Conservation (phyloP, 2,888 invertebrate species). For the Seira musarum region DNA sequence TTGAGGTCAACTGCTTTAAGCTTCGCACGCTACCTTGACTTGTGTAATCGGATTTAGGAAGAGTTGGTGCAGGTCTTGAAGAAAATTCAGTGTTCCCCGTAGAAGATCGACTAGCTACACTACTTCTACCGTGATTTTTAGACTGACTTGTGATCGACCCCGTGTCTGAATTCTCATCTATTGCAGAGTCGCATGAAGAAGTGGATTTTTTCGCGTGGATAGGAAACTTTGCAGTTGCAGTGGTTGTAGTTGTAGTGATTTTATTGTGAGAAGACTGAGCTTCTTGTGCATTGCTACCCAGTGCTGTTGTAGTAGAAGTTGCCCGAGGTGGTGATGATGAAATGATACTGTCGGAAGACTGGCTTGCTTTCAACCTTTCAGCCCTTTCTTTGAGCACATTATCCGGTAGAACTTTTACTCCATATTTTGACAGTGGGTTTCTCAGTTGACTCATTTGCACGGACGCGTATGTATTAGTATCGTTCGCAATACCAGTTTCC, state of each 20-base stretch:
- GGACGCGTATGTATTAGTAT: slow-evolving; percentile 7
- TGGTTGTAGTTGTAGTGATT: neutral
- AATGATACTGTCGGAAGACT: neutral
- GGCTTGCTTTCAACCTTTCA: slow-evolving; percentile 52
- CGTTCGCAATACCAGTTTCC: too few relatives aligned
- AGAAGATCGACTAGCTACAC: neutral
- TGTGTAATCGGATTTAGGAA: slow-evolving; percentile 56
- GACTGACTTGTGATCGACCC: slow-evolving; percentile 46
- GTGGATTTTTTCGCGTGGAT: slow-evolving; percentile 39
- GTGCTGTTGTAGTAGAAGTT: slow-evolving; percentile 13
- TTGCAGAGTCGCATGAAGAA: slow-evolving; percentile 14
- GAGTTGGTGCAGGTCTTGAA: slow-evolving; percentile 53
- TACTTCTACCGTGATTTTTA: slow-evolving; percentile 17
- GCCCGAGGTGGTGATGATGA: neutral
- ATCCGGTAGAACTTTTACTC: slow-evolving; percentile 69
- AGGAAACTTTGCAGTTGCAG: slow-evolving; percentile 17
- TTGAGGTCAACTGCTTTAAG: slow-evolving; percentile 49
- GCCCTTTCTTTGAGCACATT: slow-evolving; percentile 64
- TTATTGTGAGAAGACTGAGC: too few relatives aligned
- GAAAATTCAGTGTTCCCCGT: slow-evolving; percentile 26
- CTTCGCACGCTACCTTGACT: slow-evolving; percentile 62
- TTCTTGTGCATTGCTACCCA: slow-evolving; percentile 22
- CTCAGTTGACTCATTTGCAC: slow-evolving; percentile 34
- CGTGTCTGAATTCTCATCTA: slow-evolving; percentile 45
- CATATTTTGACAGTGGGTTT: slow-evolving; percentile 64